Conservation (phyloP, 1,140 invertebrate species). For the Leptinotarsa lineolata region DNA sequence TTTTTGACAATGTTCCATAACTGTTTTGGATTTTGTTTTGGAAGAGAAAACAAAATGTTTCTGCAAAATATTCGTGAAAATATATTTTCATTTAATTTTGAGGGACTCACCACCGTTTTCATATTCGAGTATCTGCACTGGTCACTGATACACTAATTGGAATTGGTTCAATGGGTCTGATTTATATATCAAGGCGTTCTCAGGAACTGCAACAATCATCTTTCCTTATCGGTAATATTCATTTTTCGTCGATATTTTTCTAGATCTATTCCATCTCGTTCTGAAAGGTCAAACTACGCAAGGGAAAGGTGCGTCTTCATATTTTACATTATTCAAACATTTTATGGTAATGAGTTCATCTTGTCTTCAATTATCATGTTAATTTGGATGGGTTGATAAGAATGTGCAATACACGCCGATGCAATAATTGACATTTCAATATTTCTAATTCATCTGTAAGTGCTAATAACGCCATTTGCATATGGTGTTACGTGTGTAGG, state of each 20-base stretch:
- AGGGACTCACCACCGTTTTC: conserved; percentile 15
- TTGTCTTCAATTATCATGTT: neutral
- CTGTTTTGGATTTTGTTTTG: too few relatives aligned
- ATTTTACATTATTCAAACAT: conserved; percentile 15
- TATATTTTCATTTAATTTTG: neutral
- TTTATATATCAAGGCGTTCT: conserved; percentile 16
- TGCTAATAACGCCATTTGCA: too few relatives aligned
- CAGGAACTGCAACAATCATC: conserved; percentile 5
- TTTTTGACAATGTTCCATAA: too few relatives aligned
- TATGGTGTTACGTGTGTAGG: too few relatives aligned
- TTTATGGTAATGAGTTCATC: conserved; percentile 3
- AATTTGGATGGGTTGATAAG: neutral
- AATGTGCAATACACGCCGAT: neutral
- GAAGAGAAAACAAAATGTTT: neutral
- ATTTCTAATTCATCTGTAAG: too few relatives aligned
- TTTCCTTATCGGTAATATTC: neutral
- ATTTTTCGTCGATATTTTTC: conserved; percentile 19
- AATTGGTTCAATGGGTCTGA: conserved; percentile 10
- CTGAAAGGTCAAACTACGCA: neutral
- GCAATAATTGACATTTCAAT: conserved; percentile 1
- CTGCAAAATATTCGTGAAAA: neutral
- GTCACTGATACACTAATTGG: conserved; percentile 17
- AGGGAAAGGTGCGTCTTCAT: conserved; percentile 20
- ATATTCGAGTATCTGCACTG: neutral
- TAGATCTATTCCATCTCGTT: neutral